Base-by-base conservation (phyloP, 2,797 vertebrate genomes). In the Halcyon badia region DNA sequence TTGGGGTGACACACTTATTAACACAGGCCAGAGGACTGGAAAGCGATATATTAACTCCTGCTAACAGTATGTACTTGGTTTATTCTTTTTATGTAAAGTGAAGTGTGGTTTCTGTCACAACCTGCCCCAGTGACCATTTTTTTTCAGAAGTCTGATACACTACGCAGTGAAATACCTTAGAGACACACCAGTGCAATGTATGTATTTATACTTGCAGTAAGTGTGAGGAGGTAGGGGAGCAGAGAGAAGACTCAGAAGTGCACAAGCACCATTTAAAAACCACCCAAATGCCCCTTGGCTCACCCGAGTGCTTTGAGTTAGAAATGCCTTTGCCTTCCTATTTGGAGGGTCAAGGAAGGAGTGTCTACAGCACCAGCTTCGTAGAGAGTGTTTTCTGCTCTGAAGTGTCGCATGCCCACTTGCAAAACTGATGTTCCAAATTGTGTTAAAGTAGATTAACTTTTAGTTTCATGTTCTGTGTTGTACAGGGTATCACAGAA, bases 111-210 rank as follows among this genome's bases (percentile, higher is more conserved):
- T 82, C 42, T 87, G 56, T 70, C 73, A 31, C 33, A 44, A 2
- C 35, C 52, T 86, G 62, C 41, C 78, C 61, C 13, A 10, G 21
- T 28, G 49, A 26, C 49, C 22, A 44, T 0, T 2, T 56, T 79
- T n/a, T 66, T 76, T 25, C 14, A 57, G 26, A 16, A 68, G 75
- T 9, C 7, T n/a, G 9, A 3, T 9, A 11, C 7, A 0, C 5
- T 2, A 0, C 6, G 17, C 0, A 1, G 19, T 60, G 70, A 37
- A 14, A 33, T 6, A 31, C 20, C 0, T 28, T 44, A 5, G 77
- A 35, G 52, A 9, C 21, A 6, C 65, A 14, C 1, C 41, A 21
- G 57, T 14, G 24, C 68, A 7, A 7, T 14, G 8, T 37, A 8
- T 52, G 37, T 60, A 13, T 72, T 68, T 16, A 22, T 9, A 0